Percentiles rank a stretch among this genome's conserved stretches.
Conservation (phyloP, 2,888 invertebrate species). For the Acanthopleura granulata region DNA sequence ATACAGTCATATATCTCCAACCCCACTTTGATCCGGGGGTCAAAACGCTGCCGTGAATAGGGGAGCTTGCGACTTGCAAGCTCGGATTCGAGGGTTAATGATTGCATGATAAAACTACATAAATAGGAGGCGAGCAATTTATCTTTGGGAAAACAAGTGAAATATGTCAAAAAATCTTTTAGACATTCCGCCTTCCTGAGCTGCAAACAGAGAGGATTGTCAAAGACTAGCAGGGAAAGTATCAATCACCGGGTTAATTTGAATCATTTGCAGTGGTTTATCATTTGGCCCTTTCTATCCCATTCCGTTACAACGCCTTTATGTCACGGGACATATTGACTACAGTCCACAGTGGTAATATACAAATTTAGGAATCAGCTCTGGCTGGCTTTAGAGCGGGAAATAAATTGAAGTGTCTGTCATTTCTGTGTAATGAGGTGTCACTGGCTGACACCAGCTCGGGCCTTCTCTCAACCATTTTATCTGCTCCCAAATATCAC, state of each 20-base stretch:
- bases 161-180: conserved; percentile 17
- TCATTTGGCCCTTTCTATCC: neutral
- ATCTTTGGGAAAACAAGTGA: conserved; percentile 17
- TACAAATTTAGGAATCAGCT: conserved; percentile 13
- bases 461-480: conserved; percentile 3
- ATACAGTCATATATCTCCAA: conserved; percentile 9
- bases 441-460: neutral
- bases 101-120: conserved; percentile 18
- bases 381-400: neutral
- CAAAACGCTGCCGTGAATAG: too few species aligned
- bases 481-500: neutral
- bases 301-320: conserved; percentile 1
- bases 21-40: conserved; percentile 6
- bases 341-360: conserved; percentile 18
- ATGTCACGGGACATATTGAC: conserved; percentile 15
- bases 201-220: neutral
- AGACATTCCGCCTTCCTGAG: conserved; percentile 12
- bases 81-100: neutral
- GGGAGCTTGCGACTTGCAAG: too few species aligned
- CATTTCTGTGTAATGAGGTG: conserved; percentile 15
- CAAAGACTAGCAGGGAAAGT: neutral
- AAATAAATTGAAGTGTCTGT: conserved; percentile 11
- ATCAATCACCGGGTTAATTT: conserved; percentile 13
- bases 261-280: conserved; percentile 15
- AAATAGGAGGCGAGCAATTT: neutral